phyloP scores from a whole-genome alignment of 53 echinoderm and acorn worm species.

The Paracentrotus lividus region DNA sequence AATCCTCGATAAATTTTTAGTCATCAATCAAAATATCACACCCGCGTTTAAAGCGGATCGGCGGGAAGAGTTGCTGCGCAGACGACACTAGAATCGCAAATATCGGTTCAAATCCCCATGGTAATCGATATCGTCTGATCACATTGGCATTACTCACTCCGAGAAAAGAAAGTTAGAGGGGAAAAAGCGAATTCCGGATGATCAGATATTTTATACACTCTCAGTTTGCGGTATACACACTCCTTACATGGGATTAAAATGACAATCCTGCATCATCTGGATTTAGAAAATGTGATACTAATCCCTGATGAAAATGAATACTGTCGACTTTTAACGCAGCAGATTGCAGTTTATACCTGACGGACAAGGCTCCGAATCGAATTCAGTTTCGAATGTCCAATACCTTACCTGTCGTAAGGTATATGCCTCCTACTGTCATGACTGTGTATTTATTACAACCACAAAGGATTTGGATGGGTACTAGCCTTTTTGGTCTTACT shows the following conservation, averaged over 20 bases:
- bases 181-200: background rate
- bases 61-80: background rate
- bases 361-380: background rate
- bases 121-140: background rate
- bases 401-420: background rate
- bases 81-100: background rate
- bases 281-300: background rate
- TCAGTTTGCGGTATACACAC: background rate
- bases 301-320: background rate
- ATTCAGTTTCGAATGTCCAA: background rate
- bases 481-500: background rate
- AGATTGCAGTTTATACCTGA: background rate
- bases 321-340: background rate
- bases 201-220: background rate
- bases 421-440: too few relatives aligned
- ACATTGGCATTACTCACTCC: conserved; percentile 17
- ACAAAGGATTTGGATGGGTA: background rate
- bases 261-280: background rate
- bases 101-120: background rate
- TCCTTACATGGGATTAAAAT: background rate
- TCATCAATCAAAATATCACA: conserved; percentile 11
- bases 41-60: background rate
- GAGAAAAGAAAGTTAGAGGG: background rate
- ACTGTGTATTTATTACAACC: background rate
- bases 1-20: background rate